Evolutionary conservation across 2,888 invertebrate species (phyloP).

Genomic region (Netelia melanura): DNA sequence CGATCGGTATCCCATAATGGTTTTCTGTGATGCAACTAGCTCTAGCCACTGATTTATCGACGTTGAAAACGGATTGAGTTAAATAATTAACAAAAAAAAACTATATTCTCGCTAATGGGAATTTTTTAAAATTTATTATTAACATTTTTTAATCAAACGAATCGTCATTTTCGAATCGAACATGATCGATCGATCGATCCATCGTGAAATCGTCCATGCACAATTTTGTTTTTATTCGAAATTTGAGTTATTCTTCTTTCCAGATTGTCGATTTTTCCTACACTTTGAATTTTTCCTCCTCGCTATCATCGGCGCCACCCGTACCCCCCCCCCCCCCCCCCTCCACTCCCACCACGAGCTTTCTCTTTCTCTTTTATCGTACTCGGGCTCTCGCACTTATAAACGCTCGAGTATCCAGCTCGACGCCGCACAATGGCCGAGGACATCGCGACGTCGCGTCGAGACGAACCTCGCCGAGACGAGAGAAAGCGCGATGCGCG

Average conservation of each 20-base stretch:
- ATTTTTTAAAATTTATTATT: too few species aligned
- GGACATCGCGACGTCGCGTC: conserved; percentile 8
- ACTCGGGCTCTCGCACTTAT: conserved; percentile 53
- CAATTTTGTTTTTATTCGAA: too few species aligned
- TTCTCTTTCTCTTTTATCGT: conserved; percentile 61
- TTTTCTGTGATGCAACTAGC: too few species aligned
- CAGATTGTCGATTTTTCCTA: not conserved
- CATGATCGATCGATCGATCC: too few species aligned
- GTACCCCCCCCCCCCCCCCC: not conserved
- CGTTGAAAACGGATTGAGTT: too few species aligned
- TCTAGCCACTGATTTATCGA: too few species aligned
- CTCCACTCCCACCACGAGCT: conserved; percentile 1
- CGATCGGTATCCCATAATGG: not conserved
- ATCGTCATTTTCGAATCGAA: too few species aligned
- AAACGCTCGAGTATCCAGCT: conserved; percentile 17
- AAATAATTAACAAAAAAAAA: too few species aligned
- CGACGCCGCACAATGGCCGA: conserved; percentile 19
- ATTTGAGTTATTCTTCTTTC: not conserved
- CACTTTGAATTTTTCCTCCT: conserved; percentile 16
- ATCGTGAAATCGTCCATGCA: too few species aligned
- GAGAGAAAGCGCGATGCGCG: conserved; percentile 68
- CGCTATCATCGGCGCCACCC: not conserved
- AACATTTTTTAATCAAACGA: too few species aligned
- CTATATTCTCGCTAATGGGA: too few species aligned
- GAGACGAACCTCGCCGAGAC: conserved; percentile 59